Base-by-base conservation (phyloP, 2,113 vertebrate genomes). In the Rana temporaria region DNA sequence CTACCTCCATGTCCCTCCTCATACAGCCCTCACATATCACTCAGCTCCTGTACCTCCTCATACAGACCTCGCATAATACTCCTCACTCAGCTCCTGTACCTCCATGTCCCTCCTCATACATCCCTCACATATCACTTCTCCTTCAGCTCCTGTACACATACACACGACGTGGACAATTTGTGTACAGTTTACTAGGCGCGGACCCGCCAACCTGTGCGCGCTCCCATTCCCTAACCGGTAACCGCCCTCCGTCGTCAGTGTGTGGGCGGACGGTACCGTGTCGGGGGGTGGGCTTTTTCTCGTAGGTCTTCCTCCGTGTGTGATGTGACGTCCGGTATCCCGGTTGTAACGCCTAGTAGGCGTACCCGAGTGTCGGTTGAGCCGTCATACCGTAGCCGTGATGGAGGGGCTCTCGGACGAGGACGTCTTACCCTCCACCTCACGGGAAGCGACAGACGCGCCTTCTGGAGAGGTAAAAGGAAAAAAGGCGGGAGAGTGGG, bases 381-480 rank as follows among this genome's bases (percentile, higher is more conserved):
- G 8, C 65, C 32, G 65, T 17, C 12, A 48, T 12, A 24, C 24
- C 26, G 26, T 30, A 69, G 6, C 67, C 14, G 20, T 57, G 42
- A 79, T 79, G 78, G 78, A 80, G 66, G 78, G 2, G 18, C 15
- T 52, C 6, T 70, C 83, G 0, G 48, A 55, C 34, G 84, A 85
- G 69, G 18, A 85, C 22, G 64, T 56, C 20, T 84, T 57, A 24
- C 86, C 84, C 2, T 86, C 82, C 56, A 78, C 84, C 34, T 84
- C 84, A 19, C 81, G 32, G 42, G 53, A 0, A 74, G 77, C 73
- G 38, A 56, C 38, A 64, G 78, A 78, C 19, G 17, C 76, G 4
- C 65, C 70, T n/a, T n/a, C 48, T n/a, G 82, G 70, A 60, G 82
- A 85, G 85, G 85, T 85, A 83, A 57, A 75, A 77, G 63, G 64